A percentile compares a stretch with the other conserved stretches of the same genome.
phyloP scores from a whole-genome alignment of 2,888 invertebrate genomes.

The Boloria euphrosyne region DNA sequence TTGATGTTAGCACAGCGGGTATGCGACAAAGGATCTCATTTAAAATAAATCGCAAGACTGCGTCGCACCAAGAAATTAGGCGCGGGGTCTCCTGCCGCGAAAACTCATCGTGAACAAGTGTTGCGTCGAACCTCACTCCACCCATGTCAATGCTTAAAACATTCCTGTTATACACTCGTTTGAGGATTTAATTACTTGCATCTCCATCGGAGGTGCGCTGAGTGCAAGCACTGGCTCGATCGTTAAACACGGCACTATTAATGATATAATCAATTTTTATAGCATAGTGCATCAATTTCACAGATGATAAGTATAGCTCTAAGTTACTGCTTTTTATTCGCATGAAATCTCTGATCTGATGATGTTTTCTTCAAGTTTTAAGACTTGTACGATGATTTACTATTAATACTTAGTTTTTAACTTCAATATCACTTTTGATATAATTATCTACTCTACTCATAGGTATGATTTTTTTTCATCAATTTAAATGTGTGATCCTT shows the following conservation, averaged over 20 bases:
- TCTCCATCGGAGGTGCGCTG: slow-evolving; percentile 58
- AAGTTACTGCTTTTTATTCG: slow-evolving; percentile 7
- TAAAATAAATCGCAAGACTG: slow-evolving; percentile 79
- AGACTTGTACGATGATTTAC: no score
- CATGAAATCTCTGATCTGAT: not conserved
- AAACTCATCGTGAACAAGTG: slow-evolving; percentile 79
- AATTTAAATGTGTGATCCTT: no score
- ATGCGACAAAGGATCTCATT: slow-evolving; percentile 74
- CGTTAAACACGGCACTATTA: slow-evolving; percentile 76
- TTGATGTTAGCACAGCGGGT: slow-evolving; percentile 77
- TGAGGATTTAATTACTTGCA: slow-evolving; percentile 79
- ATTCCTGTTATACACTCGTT: slow-evolving; percentile 77
- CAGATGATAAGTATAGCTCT: slow-evolving; percentile 7
- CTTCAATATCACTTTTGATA: no score
- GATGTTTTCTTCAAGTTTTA: not conserved
- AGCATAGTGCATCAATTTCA: slow-evolving; percentile 16
- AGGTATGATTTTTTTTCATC: no score
- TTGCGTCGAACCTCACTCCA: slow-evolving; percentile 47
- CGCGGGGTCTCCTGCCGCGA: slow-evolving; percentile 77
- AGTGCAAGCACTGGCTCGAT: slow-evolving; percentile 53
- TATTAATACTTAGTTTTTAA: no score
- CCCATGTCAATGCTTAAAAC: slow-evolving; percentile 64
- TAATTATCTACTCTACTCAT: no score
- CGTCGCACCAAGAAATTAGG: slow-evolving; percentile 79
- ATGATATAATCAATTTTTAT: slow-evolving; percentile 53